Evolutionary conservation across 1,140 invertebrate genomes (phyloP).

Genomic region (Magallana ariakensis): DNA sequence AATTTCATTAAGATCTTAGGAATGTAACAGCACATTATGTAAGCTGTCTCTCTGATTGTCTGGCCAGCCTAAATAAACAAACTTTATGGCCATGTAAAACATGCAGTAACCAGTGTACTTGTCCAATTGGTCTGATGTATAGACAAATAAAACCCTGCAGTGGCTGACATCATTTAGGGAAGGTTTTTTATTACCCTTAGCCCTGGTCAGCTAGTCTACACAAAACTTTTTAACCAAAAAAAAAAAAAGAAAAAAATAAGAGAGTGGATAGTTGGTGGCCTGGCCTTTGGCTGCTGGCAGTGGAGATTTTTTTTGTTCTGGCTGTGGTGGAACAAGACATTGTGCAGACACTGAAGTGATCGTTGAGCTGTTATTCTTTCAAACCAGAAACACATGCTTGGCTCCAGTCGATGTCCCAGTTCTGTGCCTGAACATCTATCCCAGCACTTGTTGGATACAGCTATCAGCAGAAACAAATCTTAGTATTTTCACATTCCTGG

Average conservation of each 20-base stretch:
- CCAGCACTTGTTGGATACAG: background rate
- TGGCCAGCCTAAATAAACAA: constrained; percentile 33
- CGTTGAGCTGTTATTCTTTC: constrained; percentile 15
- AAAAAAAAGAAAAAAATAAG: background rate
- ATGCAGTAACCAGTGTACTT: background rate
- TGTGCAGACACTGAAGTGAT: constrained; percentile 32
- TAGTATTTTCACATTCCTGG: background rate
- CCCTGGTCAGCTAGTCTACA: background rate
- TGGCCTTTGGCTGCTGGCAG: background rate
- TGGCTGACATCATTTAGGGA: constrained; percentile 4
- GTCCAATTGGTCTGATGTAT: constrained; percentile 5
- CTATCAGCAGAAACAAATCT: background rate
- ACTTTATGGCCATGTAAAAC: constrained; percentile 29
- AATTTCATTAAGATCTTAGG: background rate
- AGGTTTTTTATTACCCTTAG: background rate
- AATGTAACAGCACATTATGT: constrained; percentile 7
- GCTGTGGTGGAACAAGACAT: background rate
- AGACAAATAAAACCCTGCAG: constrained; percentile 10
- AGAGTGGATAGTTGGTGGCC: background rate
- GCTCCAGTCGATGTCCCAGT: background rate
- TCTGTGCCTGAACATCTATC: background rate
- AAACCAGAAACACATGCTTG: constrained; percentile 30
- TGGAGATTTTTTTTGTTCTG: background rate
- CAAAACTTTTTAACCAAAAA: background rate
- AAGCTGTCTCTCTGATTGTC: constrained; percentile 6